Conservation (phyloP, 2,113 vertebrate species). For the Caranx ignobilis region DNA sequence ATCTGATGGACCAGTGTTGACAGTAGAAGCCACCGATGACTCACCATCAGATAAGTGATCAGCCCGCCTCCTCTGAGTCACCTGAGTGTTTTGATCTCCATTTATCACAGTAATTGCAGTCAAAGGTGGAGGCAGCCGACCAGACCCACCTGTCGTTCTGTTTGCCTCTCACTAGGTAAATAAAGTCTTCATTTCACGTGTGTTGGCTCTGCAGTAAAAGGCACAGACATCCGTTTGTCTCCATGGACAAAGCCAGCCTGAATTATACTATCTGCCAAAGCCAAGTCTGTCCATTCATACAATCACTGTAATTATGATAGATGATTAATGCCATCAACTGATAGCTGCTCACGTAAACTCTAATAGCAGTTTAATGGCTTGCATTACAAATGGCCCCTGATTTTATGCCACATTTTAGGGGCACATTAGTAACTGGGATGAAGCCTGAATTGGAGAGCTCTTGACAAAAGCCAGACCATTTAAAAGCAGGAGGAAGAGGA, state of each 20-base stretch:
- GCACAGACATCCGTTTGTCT: slow-evolving; percentile 1
- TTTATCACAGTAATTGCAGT: slow-evolving; percentile 53
- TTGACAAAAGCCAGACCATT: slow-evolving; percentile 30
- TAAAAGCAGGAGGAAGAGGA: slow-evolving; percentile 31
- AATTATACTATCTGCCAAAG: slow-evolving; percentile 12
- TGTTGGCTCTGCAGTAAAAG: slow-evolving; percentile 32
- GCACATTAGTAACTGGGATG: slow-evolving; percentile 17
- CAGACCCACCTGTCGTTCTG: slow-evolving; percentile 64
- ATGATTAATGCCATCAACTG: slow-evolving; percentile 41
- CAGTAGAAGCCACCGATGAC: slow-evolving; percentile 56
- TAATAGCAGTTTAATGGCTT: slow-evolving; percentile 58
- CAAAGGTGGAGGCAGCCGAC: slow-evolving; percentile 50
- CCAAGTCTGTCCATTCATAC: slow-evolving; percentile 45
- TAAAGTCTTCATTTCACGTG: slow-evolving; percentile 42
- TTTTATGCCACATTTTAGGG: slow-evolving; percentile 30
- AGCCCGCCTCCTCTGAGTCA: slow-evolving; percentile 19
- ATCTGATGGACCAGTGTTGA: slow-evolving; percentile 45
- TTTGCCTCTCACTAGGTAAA: slow-evolving; percentile 70
- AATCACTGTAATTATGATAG: slow-evolving; percentile 42
- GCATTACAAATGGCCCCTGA: slow-evolving; percentile 35
- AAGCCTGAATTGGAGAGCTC: slow-evolving; percentile 15
- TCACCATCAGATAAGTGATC: slow-evolving; percentile 53
- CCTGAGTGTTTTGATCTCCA: slow-evolving; percentile 53
- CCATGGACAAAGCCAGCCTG: slow-evolving; percentile 7
- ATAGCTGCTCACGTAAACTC: slow-evolving; percentile 31